Evolutionary conservation across 2,797 vertebrate species (phyloP).

Genomic region (Mallotus villosus): DNA sequence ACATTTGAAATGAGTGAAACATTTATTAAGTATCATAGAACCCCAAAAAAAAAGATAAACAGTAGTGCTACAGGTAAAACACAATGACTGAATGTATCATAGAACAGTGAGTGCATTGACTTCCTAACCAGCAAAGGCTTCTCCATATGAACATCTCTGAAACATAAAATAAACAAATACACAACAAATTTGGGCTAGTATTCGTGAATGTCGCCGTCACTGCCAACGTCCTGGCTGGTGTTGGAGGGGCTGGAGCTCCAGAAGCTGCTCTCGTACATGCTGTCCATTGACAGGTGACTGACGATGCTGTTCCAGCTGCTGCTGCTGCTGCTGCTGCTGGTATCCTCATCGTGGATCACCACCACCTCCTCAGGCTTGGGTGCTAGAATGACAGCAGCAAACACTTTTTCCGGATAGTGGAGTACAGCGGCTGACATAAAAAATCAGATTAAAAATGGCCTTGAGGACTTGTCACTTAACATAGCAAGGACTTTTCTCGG

Average conservation of each 20-base stretch:
- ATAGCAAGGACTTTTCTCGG: no score
- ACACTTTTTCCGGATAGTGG: neutral
- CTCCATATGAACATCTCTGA: neutral
- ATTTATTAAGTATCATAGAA: neutral
- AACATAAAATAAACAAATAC: neutral
- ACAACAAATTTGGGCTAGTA: constrained; percentile 33
- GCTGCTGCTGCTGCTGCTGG: constrained; percentile 31
- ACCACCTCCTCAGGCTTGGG: constrained; percentile 46
- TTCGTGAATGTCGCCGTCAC: constrained; percentile 38
- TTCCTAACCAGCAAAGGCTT: neutral
- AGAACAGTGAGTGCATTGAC: neutral
- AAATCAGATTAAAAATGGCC: no score
- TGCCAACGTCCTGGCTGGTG: constrained; percentile 25
- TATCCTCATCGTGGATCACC: constrained; percentile 62
- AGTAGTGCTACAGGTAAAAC: neutral
- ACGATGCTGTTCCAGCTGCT: constrained; percentile 41
- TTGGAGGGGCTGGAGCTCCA: constrained; percentile 36
- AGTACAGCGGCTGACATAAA: no score
- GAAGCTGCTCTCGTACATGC: constrained; percentile 53
- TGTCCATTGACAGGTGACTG: constrained; percentile 37
- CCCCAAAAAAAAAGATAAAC: neutral
- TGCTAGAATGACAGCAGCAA: constrained; percentile 21
- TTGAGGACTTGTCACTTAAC: no score
- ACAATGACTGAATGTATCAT: neutral
- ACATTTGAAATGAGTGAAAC: neutral